phyloP scores from a whole-genome alignment of 2,888 invertebrate species.

The Abrostola triplasia region DNA sequence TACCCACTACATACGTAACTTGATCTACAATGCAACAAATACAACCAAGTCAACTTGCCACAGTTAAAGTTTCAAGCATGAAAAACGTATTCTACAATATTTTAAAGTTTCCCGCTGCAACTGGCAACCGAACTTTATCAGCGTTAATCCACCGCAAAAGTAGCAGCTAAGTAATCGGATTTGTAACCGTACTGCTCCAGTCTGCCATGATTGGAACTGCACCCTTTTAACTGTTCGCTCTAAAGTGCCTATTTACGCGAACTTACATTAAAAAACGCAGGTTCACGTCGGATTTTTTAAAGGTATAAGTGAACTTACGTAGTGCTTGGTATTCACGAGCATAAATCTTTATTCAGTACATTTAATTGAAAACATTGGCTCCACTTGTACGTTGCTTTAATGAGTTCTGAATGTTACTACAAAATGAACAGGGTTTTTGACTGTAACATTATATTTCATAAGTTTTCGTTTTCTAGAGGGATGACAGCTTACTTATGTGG shows the following conservation, averaged over 20 bases:
- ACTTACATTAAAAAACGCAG: neutral
- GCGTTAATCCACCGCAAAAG: slow-evolving; percentile 59
- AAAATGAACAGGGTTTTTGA: neutral
- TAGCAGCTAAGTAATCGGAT: slow-evolving; percentile 62
- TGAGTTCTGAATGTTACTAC: neutral
- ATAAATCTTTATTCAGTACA: neutral
- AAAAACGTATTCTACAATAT: no score
- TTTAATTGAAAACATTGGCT: neutral
- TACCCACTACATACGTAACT: no score
- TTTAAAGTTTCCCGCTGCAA: neutral
- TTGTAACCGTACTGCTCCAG: slow-evolving; percentile 54
- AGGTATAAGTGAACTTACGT: neutral
- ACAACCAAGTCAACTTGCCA: no score
- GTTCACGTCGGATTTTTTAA: neutral
- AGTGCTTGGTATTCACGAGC: neutral
- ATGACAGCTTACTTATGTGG: no score
- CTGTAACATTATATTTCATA: no score
- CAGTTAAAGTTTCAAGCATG: no score
- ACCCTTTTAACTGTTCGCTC: slow-evolving; percentile 42
- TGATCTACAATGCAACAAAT: no score
- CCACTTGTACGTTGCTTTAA: neutral
- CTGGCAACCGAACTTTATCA: slow-evolving; percentile 33
- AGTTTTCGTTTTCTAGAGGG: no score
- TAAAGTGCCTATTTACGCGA: slow-evolving; percentile 7
- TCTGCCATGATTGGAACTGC: slow-evolving; percentile 51